Base-by-base conservation (phyloP, 2,113 vertebrate genomes). In the Prionailurus bengalensis region DNA sequence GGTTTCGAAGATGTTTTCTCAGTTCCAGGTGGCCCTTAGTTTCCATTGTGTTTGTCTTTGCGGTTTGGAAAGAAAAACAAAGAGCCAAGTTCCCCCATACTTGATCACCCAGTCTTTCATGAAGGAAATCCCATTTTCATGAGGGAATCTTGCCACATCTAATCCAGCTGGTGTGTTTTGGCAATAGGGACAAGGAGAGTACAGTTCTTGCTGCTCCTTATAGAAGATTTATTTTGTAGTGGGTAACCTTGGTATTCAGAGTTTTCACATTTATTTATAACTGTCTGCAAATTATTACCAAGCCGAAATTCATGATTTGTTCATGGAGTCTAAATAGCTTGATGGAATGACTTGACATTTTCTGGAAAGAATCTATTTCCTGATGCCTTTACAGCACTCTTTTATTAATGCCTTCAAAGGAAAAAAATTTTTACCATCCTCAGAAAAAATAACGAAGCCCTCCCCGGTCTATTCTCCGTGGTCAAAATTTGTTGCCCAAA, bases 121-220 rank as follows among this genome's bases (percentile, higher is more conserved):
- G 95, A 97, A 93, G 81, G 88, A 83, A 93, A 65, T 70, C 91
- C 68, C 53, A 15, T 76, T 96, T 96, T 96, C 68, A 17, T 48
- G 87, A 96, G 65, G 89, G 89, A 84, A 45, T 81, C 87, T 85
- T 91, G 96, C 63, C 73, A 17, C 19, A 1, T 25, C 11, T 36
- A 2, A 63, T 21, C 13, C 58, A 73, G 74, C 12, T 29, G 85
- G 53, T 94, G 48, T 94, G 6, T 85, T 80, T 96, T 96, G 96
- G 89, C 96, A 85, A 4, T 2, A 25, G 2, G 45, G 89, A 89
- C 65, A 70, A 84, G 86, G n/a, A 29, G 70, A 83, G 33, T 9
- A 66, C 65, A 85, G 95, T 85, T 81, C 92, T 70, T 27, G 8
- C 74, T 81, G 65, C 81, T 87, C 36, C 91, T 92, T 91, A 48